These are phyloP conservation scores for Nomada goodeniana DNA, from an alignment of 2,888 invertebrate species.

Conservation along the genomic window DNA sequence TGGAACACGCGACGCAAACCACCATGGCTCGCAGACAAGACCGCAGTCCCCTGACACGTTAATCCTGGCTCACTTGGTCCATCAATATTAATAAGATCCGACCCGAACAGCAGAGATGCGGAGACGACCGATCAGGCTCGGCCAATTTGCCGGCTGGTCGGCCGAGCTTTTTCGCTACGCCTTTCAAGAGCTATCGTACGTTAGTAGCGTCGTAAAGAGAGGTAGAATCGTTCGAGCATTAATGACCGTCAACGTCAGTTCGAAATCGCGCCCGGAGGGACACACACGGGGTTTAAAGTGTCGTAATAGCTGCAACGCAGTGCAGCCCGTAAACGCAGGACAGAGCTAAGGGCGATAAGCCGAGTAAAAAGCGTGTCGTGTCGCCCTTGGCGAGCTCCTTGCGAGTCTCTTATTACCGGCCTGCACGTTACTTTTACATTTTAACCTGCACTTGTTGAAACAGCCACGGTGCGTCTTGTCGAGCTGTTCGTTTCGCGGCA, in stretches of 20 bases:
- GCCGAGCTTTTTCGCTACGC: constrained; percentile 56
- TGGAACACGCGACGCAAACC: constrained; percentile 38
- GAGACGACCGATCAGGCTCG: constrained; percentile 54
- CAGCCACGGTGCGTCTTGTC: constrained; percentile 8
- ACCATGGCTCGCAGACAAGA: constrained; percentile 23
- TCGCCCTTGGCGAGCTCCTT: constrained; percentile 56
- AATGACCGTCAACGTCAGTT: constrained; percentile 71
- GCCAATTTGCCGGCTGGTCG: constrained; percentile 59
- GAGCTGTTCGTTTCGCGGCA: neutral
- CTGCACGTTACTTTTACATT: constrained; percentile 16
- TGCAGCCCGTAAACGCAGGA: constrained; percentile 74
- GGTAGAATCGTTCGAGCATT: constrained; percentile 67
- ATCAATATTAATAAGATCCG: constrained; percentile 77
- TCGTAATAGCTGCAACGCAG: constrained; percentile 73
- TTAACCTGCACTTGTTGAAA: constrained; percentile 32
- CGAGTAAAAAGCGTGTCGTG: constrained; percentile 47
- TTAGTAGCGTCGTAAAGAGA: constrained; percentile 53
- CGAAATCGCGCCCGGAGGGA: constrained; percentile 68
- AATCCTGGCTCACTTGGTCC: constrained; percentile 69
- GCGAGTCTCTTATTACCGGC: constrained; percentile 35
- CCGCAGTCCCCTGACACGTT: constrained; percentile 69
- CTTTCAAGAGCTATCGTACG: constrained; percentile 56
- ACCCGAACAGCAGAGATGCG: constrained; percentile 45
- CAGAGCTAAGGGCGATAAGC: constrained; percentile 72
- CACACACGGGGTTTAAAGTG: constrained; percentile 71